Conservation (phyloP, 2,888 invertebrate species). For the Ceramica pisi region DNA sequence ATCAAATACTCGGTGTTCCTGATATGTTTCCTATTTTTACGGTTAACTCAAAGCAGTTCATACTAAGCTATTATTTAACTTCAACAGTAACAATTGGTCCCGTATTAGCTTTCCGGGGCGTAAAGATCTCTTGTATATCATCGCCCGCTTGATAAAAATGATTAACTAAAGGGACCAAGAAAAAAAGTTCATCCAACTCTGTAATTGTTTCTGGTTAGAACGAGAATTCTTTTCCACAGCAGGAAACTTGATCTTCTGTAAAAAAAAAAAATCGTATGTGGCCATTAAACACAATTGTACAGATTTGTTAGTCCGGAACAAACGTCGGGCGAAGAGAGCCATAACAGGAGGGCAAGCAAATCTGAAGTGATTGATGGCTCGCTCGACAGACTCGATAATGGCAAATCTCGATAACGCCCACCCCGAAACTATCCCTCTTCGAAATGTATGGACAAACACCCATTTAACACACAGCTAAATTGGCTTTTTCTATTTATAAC, state of each 20-base stretch:
- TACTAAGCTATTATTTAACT: neutral
- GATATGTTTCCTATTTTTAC: neutral
- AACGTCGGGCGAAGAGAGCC: neutral
- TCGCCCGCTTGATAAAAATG: neutral
- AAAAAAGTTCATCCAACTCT: neutral
- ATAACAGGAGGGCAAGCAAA: slow-evolving; percentile 53
- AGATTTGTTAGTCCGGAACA: slow-evolving; percentile 20
- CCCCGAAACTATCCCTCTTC: slow-evolving; percentile 51
- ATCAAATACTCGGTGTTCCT: neutral
- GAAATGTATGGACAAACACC: slow-evolving; percentile 55
- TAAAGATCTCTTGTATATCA: neutral
- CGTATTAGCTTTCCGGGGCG: neutral
- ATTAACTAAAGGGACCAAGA: neutral
- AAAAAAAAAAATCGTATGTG: neutral
- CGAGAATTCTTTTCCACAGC: neutral
- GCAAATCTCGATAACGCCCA: slow-evolving; percentile 62
- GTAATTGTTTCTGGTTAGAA: neutral
- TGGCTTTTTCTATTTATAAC: slow-evolving; percentile 11
- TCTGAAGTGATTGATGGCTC: slow-evolving; percentile 78
- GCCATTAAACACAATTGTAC: neutral
- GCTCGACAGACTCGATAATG: slow-evolving; percentile 64
- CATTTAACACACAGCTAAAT: slow-evolving; percentile 25
- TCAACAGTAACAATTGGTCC: neutral
- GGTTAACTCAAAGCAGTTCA: neutral
- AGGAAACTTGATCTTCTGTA: neutral